A percentile compares a stretch with the other conserved stretches of the same genome.
Evolutionary conservation across 1,140 invertebrate species (phyloP).

Genomic region (Drosophila tropicalis): DNA sequence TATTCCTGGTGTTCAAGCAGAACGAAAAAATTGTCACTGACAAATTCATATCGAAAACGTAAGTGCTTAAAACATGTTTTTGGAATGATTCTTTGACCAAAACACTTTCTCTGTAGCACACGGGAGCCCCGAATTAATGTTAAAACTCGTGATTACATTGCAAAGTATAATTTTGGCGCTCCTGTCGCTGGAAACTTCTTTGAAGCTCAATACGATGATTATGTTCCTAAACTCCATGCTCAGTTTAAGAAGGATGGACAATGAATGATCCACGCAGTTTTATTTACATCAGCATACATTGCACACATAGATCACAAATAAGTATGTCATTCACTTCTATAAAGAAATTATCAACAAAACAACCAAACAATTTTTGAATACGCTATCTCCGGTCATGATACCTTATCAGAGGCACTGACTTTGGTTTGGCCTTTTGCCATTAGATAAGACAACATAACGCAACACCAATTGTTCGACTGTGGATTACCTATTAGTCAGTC

Average conservation of each 20-base stretch:
- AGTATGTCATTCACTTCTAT: no score
- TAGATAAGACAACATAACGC: no score
- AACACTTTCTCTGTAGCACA: conserved; percentile 76
- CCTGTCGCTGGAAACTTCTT: conserved; percentile 95
- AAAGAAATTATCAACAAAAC: no score
- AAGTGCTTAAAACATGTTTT: conserved; percentile 13
- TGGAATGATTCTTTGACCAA: not conserved
- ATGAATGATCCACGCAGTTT: no score
- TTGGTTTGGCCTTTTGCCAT: no score
- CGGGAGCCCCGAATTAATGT: conserved; percentile 89
- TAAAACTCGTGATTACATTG: conserved; percentile 92
- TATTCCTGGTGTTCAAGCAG: conserved; percentile 95
- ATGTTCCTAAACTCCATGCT: conserved; percentile 87
- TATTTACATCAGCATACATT: no score
- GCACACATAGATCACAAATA: no score
- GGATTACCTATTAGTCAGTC: no score
- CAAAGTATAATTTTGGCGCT: conserved; percentile 93
- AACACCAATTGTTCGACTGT: no score
- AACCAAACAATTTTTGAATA: no score
- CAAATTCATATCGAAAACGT: conserved; percentile 73
- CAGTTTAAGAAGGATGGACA: conserved; percentile 51
- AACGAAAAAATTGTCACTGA: conserved; percentile 61
- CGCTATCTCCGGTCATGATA: no score
- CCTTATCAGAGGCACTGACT: no score
- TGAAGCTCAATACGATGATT: conserved; percentile 95